A percentile compares a stretch with the other conserved stretches of the same genome.
Conservation (phyloP, 2,113 vertebrate genomes). For the Cariama cristata region DNA sequence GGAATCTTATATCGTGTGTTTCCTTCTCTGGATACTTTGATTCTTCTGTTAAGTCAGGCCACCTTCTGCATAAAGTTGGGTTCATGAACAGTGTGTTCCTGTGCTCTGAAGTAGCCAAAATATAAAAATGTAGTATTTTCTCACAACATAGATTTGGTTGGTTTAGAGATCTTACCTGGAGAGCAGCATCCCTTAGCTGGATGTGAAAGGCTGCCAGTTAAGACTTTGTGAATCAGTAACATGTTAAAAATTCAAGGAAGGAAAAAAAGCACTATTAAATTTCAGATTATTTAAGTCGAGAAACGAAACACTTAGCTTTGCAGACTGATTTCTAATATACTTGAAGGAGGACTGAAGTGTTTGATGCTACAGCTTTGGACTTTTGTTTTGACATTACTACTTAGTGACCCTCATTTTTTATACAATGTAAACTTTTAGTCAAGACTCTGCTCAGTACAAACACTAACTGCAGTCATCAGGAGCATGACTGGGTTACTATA, state of each 20-base stretch:
- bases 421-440: neutral
- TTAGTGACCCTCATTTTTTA: neutral
- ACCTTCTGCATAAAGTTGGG: neutral
- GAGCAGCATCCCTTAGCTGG: neutral
- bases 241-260: neutral
- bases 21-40: neutral
- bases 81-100: neutral
- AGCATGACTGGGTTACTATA: neutral
- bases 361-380: neutral
- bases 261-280: neutral
- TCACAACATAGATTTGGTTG: accelerated
- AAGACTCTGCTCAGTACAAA: neutral
- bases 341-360: neutral
- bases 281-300: neutral
- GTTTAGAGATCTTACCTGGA: neutral
- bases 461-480: neutral
- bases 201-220: neutral
- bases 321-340: neutral
- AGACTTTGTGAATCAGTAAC: neutral
- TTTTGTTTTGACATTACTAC: neutral
- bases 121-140: neutral
- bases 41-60: neutral
- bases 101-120: neutral
- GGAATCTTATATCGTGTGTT: accelerated
- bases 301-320: neutral